Percentiles rank a stretch among this genome's conserved stretches.
Conservation (phyloP, 2,797 vertebrate genomes). For the Eospalax fontanierii region DNA sequence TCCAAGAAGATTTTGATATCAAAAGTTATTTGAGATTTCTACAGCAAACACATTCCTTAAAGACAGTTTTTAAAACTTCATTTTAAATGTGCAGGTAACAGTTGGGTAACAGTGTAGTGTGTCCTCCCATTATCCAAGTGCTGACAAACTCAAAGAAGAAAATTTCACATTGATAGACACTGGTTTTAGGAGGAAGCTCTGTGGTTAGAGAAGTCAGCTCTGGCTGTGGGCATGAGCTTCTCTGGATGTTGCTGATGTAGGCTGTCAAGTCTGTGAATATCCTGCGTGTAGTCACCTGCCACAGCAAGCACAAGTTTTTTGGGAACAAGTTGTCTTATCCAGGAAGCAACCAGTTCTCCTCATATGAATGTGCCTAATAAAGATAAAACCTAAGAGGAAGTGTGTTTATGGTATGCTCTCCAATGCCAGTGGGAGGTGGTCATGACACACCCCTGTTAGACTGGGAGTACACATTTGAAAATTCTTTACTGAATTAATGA, state of each 20-base stretch:
- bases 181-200: not conserved
- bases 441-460: not conserved
- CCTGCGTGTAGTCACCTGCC: not conserved
- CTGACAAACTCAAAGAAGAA: not conserved
- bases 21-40: slow-evolving; percentile 72
- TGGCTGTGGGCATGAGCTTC: not conserved
- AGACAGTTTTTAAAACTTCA: slow-evolving; percentile 74
- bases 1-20: slow-evolving; percentile 61
- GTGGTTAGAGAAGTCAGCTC: not conserved
- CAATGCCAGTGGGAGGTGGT: not conserved
- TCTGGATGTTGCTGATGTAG: not conserved
- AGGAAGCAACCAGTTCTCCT: not conserved
- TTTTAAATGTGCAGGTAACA: slow-evolving; percentile 46
- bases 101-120: not conserved
- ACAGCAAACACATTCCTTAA: slow-evolving; percentile 57
- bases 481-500: not conserved
- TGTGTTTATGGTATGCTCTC: not conserved
- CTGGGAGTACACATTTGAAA: not conserved
- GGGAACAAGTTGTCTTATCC: not conserved
- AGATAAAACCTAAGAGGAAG: not conserved
- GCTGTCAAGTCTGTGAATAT: not conserved
- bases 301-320: not conserved
- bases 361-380: not conserved
- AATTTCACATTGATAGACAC: not conserved
- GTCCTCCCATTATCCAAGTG: not conserved